These are phyloP conservation scores for Lichenostomus cassidix DNA, from an alignment of 2,113 vertebrate species.

Conservation along the genomic window DNA sequence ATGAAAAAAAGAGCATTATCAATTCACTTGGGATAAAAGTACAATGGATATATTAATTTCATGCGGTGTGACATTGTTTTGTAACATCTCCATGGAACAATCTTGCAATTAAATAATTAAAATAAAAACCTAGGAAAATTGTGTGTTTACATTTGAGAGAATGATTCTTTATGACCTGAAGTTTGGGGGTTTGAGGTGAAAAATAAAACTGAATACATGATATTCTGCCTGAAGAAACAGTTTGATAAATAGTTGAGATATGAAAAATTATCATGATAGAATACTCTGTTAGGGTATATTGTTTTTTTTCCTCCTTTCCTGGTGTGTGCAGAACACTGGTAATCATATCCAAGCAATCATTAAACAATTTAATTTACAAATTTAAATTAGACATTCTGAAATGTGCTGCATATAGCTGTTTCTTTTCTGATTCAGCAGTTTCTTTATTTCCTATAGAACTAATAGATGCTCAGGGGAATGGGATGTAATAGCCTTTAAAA, in stretches of 20 bases:
- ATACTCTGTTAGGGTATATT: neutral
- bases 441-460: neutral
- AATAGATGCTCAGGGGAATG: neutral
- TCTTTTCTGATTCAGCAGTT: neutral
- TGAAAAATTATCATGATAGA: neutral
- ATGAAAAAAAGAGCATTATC: neutral
- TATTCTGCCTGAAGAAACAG: neutral
- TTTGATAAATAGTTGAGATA: neutral
- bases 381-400: neutral
- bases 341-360: neutral
- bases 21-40: neutral
- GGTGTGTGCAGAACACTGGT: neutral
- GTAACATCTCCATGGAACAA: neutral
- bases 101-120: neutral
- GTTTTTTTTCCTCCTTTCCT: neutral
- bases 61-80: neutral
- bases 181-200: neutral
- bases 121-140: neutral
- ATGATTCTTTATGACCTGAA: neutral
- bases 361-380: neutral
- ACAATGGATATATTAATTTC: neutral
- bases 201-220: neutral
- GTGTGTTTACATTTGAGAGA: neutral
- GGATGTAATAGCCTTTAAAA: neutral
- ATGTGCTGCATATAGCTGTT: neutral